These are phyloP conservation scores for Chrysaora quinquecirrha DNA, from an alignment of 30 jellyfish, hydroid and myxozoan species.

Conservation along the genomic window DNA sequence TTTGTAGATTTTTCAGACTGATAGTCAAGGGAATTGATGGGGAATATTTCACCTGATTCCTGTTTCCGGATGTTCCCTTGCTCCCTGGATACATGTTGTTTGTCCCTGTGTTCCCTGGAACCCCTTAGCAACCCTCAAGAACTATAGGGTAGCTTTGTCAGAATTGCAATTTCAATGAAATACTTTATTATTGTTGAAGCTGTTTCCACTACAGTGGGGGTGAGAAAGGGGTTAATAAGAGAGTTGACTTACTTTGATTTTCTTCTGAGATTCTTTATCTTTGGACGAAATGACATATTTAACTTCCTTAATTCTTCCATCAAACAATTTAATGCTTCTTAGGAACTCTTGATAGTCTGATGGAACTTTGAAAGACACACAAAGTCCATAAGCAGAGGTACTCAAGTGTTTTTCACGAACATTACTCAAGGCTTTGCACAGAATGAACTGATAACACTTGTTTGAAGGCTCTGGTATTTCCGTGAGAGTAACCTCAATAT, in stretches of 20 bases:
- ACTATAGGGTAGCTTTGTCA: too few relatives aligned
- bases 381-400: neutral
- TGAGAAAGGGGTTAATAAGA: too few relatives aligned
- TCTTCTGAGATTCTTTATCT: neutral
- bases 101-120: too few relatives aligned
- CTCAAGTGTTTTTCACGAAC: neutral
- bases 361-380: slow-evolving; percentile 5
- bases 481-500: neutral
- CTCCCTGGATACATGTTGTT: too few relatives aligned
- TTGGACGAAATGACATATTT: slow-evolving; percentile 1
- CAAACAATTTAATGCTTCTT: neutral
- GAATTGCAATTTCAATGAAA: too few relatives aligned
- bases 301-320: neutral
- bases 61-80: too few relatives aligned
- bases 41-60: too few relatives aligned
- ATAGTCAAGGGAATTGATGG: too few relatives aligned
- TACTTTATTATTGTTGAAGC: too few relatives aligned
- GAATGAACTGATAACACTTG: neutral
- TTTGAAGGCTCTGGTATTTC: neutral
- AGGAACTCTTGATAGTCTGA: slow-evolving; percentile 5
- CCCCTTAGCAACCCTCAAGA: too few relatives aligned
- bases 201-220: too few relatives aligned
- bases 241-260: slow-evolving; percentile 5
- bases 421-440: neutral
- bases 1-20: too few relatives aligned